Conservation (phyloP, 2,113 vertebrate genomes). For the Bufo gargarizans region DNA sequence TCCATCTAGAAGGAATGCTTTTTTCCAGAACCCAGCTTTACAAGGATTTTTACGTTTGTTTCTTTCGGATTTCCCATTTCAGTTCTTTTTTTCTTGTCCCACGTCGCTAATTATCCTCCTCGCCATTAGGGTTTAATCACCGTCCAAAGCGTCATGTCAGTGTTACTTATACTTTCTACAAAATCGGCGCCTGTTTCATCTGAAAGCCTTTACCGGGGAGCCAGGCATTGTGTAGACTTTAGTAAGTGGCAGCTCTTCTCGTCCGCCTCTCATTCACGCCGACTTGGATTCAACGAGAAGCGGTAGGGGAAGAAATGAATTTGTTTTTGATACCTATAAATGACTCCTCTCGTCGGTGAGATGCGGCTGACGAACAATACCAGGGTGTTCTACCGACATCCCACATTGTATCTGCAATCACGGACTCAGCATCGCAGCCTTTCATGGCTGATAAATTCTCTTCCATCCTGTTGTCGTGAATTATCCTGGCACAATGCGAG, state of each 20-base stretch:
- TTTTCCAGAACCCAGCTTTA: neutral
- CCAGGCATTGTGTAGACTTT: neutral
- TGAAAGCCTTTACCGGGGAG: neutral
- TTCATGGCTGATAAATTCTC: conserved; percentile 31
- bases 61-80: neutral
- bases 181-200: neutral
- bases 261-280: neutral
- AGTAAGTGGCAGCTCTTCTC: conserved; percentile 10
- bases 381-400: conserved; percentile 12
- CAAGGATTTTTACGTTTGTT: neutral
- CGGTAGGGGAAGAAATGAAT: neutral
- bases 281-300: neutral
- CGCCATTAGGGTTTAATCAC: neutral
- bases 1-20: neutral
- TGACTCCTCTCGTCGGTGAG: neutral
- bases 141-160: neutral
- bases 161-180: neutral
- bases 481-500: neutral
- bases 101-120: neutral
- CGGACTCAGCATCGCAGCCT: neutral
- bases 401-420: conserved; percentile 33
- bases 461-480: conserved; percentile 36
- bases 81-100: neutral
- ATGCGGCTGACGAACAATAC: conserved; percentile 21
- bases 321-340: conserved; percentile 31